Base-by-base conservation (phyloP, 2,113 vertebrate genomes). In the Oreotrochilus melanogaster region DNA sequence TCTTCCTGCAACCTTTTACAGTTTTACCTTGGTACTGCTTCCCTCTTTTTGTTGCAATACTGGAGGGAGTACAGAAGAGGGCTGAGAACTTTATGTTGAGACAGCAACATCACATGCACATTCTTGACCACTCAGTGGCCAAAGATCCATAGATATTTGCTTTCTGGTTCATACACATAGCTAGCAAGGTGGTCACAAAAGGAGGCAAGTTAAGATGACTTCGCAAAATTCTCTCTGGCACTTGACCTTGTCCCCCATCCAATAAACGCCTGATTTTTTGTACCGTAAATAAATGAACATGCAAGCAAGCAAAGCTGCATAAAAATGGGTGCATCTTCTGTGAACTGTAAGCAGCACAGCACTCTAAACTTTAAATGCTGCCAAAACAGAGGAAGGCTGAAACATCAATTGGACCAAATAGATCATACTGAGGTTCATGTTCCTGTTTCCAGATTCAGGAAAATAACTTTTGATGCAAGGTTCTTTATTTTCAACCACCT, bases 141-240 rank as follows among this genome's bases (percentile, higher is more conserved):
- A 4, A 61, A 35, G 28, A 71, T 25, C 10, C 27, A 48, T 45
- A 54, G 69, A 80, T 7, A 67, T 15, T 35, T 56, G 54, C 35
- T 71, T 82, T 62, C 7, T 2, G 7, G 9, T 56, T 92, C 57
- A 45, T 2, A 48, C 0, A 0, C 27, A 43, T 1, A 65, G 37
- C 37, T 88, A 14, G 42, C 43, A 84, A 88, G 25, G 17, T 54
- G 56, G 18, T 37, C 15, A 25, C 45, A 72, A 71, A 78, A 39
- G 7, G 5, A 35, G 4, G 23, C 6, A 78, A 95, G 37, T 33
- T 51, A 71, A 61, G 9, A 35, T n/a, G 47, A 47, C 18, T 70
- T 28, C 30, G 42, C 21, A 62, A 61, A 94, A 35, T 6, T 51
- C 37, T 22, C 70, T 66, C 23, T 89, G 31, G 22, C 19, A 27